Evolutionary conservation across 2,888 invertebrate species (phyloP), one percentile per base, ranked within the genome.

Genomic region (Cacoxenus indagator): DNA sequence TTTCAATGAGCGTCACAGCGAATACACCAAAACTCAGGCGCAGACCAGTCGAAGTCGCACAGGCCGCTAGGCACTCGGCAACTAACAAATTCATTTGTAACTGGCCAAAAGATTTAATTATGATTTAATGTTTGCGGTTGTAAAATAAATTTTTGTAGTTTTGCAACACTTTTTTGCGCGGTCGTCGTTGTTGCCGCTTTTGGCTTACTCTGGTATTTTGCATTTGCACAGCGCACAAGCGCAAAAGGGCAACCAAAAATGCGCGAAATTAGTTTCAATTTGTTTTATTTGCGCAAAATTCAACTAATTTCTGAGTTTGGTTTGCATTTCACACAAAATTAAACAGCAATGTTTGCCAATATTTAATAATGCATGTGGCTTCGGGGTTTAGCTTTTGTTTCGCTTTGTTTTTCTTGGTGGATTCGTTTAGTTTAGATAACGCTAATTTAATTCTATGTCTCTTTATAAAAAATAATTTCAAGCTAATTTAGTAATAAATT

Each of bases 41-140:
- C 11, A 43, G 45, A 43, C 11, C 3, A n/a, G n/a, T n/a, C 11
- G 45, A 43, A 43, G 14, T 51, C 51, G 9, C 17, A 51, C 51
- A 51, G n/a, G 46, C 51, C 6, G 9, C 22, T 51, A 17, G 51
- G 17, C 48, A 48, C 22, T 48, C 48, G 19, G 9, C 55, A 1
- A 27, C 27, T 4, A 55, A 55, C 55, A 55, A 55, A 55, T 27
- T 55, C 55, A 55, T 55, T 55, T 55, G 19, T 27, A 55, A 26
- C 55, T 55, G 55, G 45, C 11, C 26, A 55, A 64, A 46, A 31
- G 24, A 65, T 68, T 61, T 51, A 68, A 68, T 68, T 59, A 65
- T 59, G 48, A 65, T 68, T 68, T 59, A 68, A 65, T 68, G 70
- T 71, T 67, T 67, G 46, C 46, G 59, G 62, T 65, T 65, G 55